Percentiles rank a stretch among this genome's conserved stretches.
Evolutionary conservation across 2,113 vertebrate genomes (phyloP).

Genomic region (Gadus chalcogrammus): DNA sequence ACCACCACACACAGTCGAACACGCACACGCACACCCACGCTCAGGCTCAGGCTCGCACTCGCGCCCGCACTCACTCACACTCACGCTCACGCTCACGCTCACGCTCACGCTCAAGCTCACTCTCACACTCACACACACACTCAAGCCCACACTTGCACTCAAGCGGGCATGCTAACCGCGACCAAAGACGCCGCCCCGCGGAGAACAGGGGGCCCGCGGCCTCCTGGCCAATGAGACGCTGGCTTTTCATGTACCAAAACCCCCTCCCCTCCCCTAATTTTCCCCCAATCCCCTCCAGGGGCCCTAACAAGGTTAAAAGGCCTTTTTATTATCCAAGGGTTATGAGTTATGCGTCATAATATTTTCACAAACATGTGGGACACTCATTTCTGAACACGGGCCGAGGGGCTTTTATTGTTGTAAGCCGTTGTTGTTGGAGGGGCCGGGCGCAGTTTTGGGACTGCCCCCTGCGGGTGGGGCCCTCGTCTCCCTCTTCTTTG

Average conservation of each 20-base stretch:
- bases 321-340: constrained; percentile 9
- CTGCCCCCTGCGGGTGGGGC: not conserved
- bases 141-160: constrained; percentile 14
- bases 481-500: not conserved
- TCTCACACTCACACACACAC: constrained; percentile 12
- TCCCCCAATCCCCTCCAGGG: not conserved
- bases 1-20: constrained; percentile 10
- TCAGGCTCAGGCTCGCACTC: no score
- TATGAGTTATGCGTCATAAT: constrained; percentile 26
- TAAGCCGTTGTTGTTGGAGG: not conserved
- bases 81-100: constrained; percentile 1
- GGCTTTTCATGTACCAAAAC: constrained; percentile 4
- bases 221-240: not conserved
- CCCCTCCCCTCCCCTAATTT: not conserved
- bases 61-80: no score
- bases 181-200: constrained; percentile 17
- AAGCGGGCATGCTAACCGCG: not conserved
- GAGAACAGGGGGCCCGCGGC: not conserved
- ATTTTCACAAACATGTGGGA: constrained; percentile 6
- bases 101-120: constrained; percentile 14
- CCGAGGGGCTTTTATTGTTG: not conserved
- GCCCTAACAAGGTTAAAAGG: not conserved
- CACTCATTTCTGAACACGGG: no score
- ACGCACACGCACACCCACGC: no score
- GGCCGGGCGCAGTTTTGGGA: not conserved